Evolutionary conservation across 2,113 vertebrate genomes (phyloP).

Genomic region (Chloebia gouldiae): DNA sequence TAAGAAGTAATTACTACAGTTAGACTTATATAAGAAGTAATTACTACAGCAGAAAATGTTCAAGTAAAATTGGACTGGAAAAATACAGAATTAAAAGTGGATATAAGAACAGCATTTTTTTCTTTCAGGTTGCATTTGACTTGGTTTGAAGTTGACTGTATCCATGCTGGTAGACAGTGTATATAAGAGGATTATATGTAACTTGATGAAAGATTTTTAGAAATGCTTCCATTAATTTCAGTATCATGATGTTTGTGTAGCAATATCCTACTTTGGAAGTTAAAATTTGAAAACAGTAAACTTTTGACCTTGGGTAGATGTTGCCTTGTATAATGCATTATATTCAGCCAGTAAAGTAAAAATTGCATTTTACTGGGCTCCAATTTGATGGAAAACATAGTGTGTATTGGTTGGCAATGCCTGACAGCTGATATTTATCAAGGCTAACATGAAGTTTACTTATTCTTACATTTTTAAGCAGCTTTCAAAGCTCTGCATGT

Average conservation of each 20-base stretch:
- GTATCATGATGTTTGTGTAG: background rate
- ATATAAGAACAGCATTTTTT: background rate
- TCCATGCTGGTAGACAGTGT: background rate
- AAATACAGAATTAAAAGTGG: background rate
- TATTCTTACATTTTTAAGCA: slow-evolving; percentile 66
- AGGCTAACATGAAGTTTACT: slow-evolving; percentile 59
- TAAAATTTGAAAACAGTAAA: slow-evolving; percentile 53
- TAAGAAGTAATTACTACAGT: background rate
- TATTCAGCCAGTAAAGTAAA: slow-evolving; percentile 26
- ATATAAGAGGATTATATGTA: background rate
- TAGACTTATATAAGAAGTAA: too few relatives aligned
- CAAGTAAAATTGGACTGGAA: background rate
- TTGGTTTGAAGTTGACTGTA: background rate
- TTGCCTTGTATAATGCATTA: slow-evolving; percentile 52
- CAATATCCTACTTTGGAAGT: background rate
- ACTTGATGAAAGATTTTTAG: background rate
- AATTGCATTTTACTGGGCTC: slow-evolving; percentile 45
- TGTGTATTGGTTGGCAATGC: slow-evolving; percentile 19
- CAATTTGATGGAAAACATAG: slow-evolving; percentile 53
- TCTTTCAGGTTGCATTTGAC: background rate
- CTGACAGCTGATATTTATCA: slow-evolving; percentile 71
- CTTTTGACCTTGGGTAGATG: slow-evolving; percentile 57
- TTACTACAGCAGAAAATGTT: background rate
- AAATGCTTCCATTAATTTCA: background rate
- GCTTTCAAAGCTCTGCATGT: slow-evolving; percentile 61